Evolutionary conservation across 2,888 invertebrate species (phyloP).

Genomic region (Acronicta aceris): DNA sequence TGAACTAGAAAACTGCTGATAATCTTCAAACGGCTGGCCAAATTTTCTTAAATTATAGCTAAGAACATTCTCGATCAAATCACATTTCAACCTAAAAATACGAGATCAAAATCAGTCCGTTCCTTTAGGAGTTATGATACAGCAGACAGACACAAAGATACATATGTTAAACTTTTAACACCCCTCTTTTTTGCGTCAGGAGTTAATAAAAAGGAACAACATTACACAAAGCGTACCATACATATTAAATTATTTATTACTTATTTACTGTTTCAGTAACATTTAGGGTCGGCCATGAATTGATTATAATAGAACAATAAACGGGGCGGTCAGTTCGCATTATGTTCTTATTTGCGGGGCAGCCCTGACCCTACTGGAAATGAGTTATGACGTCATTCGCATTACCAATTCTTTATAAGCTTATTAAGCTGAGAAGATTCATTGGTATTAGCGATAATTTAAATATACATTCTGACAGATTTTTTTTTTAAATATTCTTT

Average conservation of each 20-base stretch:
- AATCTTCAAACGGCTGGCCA: too few species aligned
- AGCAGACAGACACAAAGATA: too few species aligned
- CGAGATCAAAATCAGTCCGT: too few species aligned
- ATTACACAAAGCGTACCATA: constrained; percentile 3
- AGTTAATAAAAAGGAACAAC: constrained; percentile 6
- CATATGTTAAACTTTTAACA: too few species aligned
- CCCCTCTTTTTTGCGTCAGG: too few species aligned
- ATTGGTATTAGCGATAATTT: constrained; percentile 24
- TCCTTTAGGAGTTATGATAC: too few species aligned
- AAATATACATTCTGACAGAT: constrained; percentile 9
- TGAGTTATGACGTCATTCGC: constrained; percentile 36
- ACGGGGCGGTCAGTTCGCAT: constrained; percentile 27
- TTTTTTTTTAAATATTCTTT: background rate
- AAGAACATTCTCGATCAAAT: too few species aligned
- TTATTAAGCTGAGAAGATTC: constrained; percentile 39
- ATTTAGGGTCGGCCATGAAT: constrained; percentile 40
- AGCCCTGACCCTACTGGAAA: constrained; percentile 35
- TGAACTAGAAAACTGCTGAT: too few species aligned
- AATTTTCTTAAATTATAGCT: too few species aligned
- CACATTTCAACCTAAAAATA: too few species aligned
- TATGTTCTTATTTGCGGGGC: constrained; percentile 41
- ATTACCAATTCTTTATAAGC: constrained; percentile 1
- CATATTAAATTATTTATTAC: too few species aligned
- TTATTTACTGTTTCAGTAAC: constrained; percentile 23
- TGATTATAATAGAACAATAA: constrained; percentile 51